These are phyloP conservation scores for Cepaea nemoralis DNA, from an alignment of 1,140 invertebrate genomes.

Conservation along the genomic window DNA sequence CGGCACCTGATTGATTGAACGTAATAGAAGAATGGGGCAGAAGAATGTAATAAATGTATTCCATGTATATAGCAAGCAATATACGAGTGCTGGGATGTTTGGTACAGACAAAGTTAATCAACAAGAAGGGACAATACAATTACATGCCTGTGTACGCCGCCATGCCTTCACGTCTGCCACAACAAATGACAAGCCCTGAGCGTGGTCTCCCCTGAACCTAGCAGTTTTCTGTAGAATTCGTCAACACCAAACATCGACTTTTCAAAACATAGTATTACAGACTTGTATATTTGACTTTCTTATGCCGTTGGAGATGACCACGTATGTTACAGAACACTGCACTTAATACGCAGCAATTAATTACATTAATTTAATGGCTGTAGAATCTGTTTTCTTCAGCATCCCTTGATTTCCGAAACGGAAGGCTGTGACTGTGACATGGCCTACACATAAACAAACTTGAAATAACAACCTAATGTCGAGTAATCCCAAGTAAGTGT, in stretches of 20 bases:
- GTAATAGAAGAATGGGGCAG: no score
- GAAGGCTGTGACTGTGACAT: not conserved
- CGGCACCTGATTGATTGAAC: no score
- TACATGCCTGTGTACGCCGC: conserved; percentile 34
- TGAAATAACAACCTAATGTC: conserved; percentile 20
- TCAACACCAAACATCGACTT: not conserved
- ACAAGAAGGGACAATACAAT: not conserved
- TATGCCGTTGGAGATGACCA: not conserved
- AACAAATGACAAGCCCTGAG: no score
- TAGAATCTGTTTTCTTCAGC: not conserved
- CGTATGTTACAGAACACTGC: not conserved
- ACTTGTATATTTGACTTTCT: not conserved
- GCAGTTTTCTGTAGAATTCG: not conserved
- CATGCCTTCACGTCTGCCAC: not conserved
- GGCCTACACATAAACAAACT: conserved; percentile 36
- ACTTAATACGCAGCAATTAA: not conserved
- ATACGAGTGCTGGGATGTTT: no score
- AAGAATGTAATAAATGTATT: no score
- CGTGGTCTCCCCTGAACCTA: not conserved
- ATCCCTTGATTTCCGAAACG: not conserved
- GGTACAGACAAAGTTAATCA: no score
- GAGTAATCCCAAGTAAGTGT: conserved; percentile 21
- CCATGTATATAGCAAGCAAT: no score
- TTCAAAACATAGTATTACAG: not conserved
- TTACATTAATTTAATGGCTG: not conserved